A percentile compares a stretch with the other conserved stretches of the same genome.
Evolutionary conservation across 2,797 vertebrate genomes (phyloP).

Genomic region (Coregonus ussuriensis): DNA sequence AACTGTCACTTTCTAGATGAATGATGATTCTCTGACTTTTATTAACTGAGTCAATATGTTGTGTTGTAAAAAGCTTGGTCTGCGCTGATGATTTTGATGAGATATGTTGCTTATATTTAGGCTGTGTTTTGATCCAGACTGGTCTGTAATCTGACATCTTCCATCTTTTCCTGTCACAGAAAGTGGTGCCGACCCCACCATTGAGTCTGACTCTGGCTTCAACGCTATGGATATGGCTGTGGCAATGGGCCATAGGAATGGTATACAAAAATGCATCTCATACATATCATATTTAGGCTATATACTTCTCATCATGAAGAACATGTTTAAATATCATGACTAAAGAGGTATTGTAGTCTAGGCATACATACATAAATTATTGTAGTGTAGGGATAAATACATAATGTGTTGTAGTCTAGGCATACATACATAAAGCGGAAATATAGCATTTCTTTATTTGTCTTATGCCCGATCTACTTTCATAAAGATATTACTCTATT

Average conservation of each 20-base stretch:
- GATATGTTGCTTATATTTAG: background rate
- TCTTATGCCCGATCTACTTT: background rate
- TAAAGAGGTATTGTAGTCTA: background rate
- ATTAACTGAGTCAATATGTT: background rate
- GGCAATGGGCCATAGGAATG: constrained; percentile 92
- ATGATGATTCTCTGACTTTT: background rate
- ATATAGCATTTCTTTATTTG: background rate
- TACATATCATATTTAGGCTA: background rate
- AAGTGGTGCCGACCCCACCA: constrained; percentile 93
- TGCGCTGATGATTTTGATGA: too few species aligned
- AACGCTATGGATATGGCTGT: constrained; percentile 99
- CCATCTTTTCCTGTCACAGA: constrained; percentile 69
- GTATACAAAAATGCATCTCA: constrained; percentile 67
- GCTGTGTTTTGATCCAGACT: background rate
- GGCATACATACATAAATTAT: background rate
- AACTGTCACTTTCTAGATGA: background rate
- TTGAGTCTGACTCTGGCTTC: constrained; percentile 95
- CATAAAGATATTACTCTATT: background rate
- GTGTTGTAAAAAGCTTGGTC: too few species aligned
- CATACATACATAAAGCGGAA: background rate
- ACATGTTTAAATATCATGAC: background rate
- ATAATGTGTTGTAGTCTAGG: background rate
- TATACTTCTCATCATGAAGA: background rate
- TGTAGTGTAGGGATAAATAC: background rate
- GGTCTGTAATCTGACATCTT: background rate